These are phyloP conservation scores for Drosophila prosaltans DNA, from an alignment of 1,140 invertebrate genomes.

Conservation along the genomic window DNA sequence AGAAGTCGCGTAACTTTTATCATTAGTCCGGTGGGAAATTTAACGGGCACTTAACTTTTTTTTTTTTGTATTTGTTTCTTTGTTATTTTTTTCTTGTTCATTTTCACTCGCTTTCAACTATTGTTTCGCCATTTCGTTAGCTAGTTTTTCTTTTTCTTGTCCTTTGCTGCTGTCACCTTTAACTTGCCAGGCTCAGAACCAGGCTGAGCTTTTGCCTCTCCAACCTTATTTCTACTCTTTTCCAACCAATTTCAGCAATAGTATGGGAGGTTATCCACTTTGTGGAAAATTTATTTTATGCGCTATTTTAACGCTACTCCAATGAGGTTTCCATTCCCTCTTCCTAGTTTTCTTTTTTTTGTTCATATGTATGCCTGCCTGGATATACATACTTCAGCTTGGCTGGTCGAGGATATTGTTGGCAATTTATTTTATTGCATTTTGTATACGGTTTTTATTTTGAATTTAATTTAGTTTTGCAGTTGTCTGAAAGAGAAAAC, in stretches of 20 bases:
- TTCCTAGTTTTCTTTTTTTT: constrained; percentile 66
- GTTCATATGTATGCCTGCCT: not conserved
- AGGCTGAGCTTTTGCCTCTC: not conserved
- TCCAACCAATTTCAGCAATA: not conserved
- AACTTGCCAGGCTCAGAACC: constrained; percentile 44
- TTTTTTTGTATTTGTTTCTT: constrained; percentile 11
- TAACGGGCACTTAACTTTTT: constrained; percentile 81
- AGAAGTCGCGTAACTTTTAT: constrained; percentile 77
- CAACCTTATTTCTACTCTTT: not conserved
- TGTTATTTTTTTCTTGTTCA: not conserved
- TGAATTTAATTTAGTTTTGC: constrained; percentile 74
- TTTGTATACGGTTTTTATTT: constrained; percentile 65
- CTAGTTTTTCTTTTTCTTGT: constrained; percentile 28
- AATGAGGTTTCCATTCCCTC: constrained; percentile 64
- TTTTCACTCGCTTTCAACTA: constrained; percentile 70
- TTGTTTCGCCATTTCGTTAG: constrained; percentile 67
- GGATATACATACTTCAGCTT: constrained; percentile 14
- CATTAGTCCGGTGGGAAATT: constrained; percentile 80
- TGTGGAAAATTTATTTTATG: constrained; percentile 75
- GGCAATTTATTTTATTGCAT: constrained; percentile 81
- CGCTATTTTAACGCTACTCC: constrained; percentile 55
- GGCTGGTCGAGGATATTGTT: constrained; percentile 66
- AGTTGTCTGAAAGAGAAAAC: constrained; percentile 22
- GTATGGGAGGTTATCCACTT: not conserved
- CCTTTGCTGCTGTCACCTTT: constrained; percentile 69